These are phyloP conservation scores for Paramormyrops kingsleyae DNA, from an alignment of 2,113 vertebrate genomes.

Conservation along the genomic window DNA sequence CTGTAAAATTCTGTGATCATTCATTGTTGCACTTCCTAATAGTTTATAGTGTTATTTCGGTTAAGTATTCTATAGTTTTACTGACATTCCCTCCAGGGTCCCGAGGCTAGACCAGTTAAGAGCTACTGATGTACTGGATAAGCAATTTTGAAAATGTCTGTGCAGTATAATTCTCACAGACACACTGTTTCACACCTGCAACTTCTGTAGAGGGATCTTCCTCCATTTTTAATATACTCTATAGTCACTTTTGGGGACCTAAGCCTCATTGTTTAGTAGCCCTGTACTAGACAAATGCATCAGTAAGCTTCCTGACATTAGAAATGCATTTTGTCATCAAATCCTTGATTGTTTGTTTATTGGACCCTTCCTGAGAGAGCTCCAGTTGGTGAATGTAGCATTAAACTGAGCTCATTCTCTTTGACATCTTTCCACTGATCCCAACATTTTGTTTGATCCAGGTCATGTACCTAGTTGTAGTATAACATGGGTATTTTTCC, in stretches of 20 bases:
- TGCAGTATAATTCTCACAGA: not conserved
- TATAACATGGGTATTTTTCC: not conserved
- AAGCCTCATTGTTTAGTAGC: not conserved
- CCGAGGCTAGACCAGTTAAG: not conserved
- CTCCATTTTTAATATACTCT: not conserved
- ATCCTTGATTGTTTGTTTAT: not conserved
- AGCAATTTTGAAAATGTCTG: not conserved
- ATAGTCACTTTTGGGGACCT: not conserved
- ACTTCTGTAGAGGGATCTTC: not conserved
- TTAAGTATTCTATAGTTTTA: not conserved
- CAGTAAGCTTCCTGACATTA: not conserved
- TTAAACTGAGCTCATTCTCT: not conserved
- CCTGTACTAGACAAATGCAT: not conserved
- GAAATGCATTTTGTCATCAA: not conserved
- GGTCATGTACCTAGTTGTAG: not conserved
- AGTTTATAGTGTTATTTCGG: not conserved
- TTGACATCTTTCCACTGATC: not conserved
- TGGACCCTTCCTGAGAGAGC: not conserved
- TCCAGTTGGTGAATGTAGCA: not conserved
- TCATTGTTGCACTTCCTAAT: not conserved
- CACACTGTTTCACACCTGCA: not conserved
- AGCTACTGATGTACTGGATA: not conserved
- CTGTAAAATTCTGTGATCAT: not conserved
- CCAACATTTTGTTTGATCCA: not conserved
- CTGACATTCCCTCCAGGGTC: not conserved